Conservation (phyloP, 2,113 vertebrate species). For the Planiliza haematocheilus region DNA sequence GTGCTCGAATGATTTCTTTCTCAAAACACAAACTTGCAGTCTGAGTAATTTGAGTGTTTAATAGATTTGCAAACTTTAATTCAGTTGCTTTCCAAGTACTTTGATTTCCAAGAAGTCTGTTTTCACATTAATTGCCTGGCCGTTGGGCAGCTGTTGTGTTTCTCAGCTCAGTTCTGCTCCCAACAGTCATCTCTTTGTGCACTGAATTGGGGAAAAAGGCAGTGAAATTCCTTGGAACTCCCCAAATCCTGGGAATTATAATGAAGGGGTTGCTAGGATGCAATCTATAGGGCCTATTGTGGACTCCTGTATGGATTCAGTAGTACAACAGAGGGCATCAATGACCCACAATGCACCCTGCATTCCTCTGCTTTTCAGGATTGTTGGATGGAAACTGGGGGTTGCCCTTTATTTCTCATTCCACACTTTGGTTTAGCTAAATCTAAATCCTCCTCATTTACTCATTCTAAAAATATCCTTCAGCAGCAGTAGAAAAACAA, state of each 20-base stretch:
- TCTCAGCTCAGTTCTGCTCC: conserved; percentile 43
- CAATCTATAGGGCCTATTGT: conserved; percentile 78
- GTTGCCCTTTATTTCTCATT: conserved; percentile 43
- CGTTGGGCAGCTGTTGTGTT: conserved; percentile 48
- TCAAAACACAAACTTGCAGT: background rate
- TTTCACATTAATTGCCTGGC: conserved; percentile 15
- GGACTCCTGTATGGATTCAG: conserved; percentile 69
- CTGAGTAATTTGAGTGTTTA: background rate
- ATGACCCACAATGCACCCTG: conserved; percentile 67
- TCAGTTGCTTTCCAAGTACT: conserved; percentile 1
- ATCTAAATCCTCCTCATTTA: conserved; percentile 27
- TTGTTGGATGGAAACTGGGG: conserved; percentile 22
- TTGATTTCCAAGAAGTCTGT: conserved; percentile 31
- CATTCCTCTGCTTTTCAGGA: conserved; percentile 73
- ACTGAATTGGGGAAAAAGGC: conserved; percentile 34
- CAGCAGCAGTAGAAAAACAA: background rate
- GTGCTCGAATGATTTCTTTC: conserved; percentile 10
- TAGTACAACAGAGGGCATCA: conserved; percentile 63
- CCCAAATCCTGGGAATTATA: conserved; percentile 76
- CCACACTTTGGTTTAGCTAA: conserved; percentile 43
- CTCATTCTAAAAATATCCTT: conserved; percentile 36
- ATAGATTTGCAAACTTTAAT: conserved; percentile 21
- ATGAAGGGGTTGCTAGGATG: conserved; percentile 80
- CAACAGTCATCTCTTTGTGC: conserved; percentile 71
- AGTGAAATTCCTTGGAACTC: conserved; percentile 70